These are phyloP conservation scores for Stegodyphus dumicola DNA, from an alignment of 1,140 invertebrate species.

Conservation along the genomic window DNA sequence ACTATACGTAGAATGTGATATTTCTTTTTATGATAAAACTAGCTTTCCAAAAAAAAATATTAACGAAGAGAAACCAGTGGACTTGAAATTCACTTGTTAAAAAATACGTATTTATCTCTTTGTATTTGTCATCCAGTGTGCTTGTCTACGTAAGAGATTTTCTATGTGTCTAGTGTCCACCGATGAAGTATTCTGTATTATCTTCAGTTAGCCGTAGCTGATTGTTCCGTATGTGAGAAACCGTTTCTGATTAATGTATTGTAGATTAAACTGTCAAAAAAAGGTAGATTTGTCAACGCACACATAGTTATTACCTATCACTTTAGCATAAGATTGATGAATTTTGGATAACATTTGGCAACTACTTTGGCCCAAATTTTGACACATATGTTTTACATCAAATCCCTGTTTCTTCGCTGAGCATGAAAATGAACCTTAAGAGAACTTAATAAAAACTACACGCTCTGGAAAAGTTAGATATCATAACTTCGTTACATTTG, in stretches of 20 bases:
- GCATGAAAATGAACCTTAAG: too few species aligned
- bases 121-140: constrained; percentile 5
- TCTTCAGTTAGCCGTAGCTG: constrained; percentile 49
- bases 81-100: constrained; percentile 12
- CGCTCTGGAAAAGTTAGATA: too few species aligned
- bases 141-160: constrained; percentile 29
- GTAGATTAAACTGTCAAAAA: constrained; percentile 27
- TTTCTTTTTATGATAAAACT: not conserved
- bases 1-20: too few species aligned
- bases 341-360: not conserved
- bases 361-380: too few species aligned
- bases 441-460: too few species aligned
- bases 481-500: too few species aligned
- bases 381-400: too few species aligned
- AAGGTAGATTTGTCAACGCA: constrained; percentile 45
- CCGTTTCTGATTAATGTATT: constrained; percentile 14
- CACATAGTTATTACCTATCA: constrained; percentile 22
- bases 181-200: constrained; percentile 8
- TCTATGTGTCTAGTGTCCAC: constrained; percentile 43
- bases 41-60: not conserved
- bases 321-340: constrained; percentile 9
- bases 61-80: not conserved
- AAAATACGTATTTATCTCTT: constrained; percentile 50
- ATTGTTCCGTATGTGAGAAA: constrained; percentile 19
- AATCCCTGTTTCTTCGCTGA: too few species aligned